Percentiles rank a stretch among this genome's conserved stretches.
Conservation (phyloP, 2,888 invertebrate genomes). For the Malthinus seriepunctatus region DNA sequence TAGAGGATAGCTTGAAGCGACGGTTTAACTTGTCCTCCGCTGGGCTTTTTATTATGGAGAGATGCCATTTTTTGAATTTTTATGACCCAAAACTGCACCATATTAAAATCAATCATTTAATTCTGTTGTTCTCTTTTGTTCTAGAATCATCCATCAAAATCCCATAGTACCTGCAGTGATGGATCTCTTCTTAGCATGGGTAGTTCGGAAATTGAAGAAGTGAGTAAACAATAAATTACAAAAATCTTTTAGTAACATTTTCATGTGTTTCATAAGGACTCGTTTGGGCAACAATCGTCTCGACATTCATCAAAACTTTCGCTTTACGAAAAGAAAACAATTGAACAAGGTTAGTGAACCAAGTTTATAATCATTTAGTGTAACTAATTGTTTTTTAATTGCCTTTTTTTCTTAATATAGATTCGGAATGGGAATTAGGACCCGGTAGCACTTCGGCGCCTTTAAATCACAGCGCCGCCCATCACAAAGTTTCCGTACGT, state of each 20-base stretch:
- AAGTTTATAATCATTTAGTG: not conserved
- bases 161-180: constrained; percentile 67
- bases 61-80: no score
- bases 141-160: constrained; percentile 55
- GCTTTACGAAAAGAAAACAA: constrained; percentile 50
- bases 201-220: constrained; percentile 76
- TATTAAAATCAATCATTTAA: not conserved
- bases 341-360: constrained; percentile 40
- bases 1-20: no score
- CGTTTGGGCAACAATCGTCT: constrained; percentile 51
- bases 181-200: constrained; percentile 80
- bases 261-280: constrained; percentile 48
- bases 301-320: constrained; percentile 54
- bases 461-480: constrained; percentile 78
- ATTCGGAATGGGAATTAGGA: constrained; percentile 50
- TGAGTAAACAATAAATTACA: constrained; percentile 37
- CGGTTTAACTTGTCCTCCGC: no score
- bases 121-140: constrained; percentile 35
- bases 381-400: not conserved
- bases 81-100: no score
- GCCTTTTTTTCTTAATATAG: constrained; percentile 32
- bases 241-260: not conserved
- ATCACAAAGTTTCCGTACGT: constrained; percentile 78
- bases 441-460: constrained; percentile 63
- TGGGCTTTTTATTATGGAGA: no score